These are phyloP conservation scores for Rugalucina vietnamica DNA, from an alignment of 2,888 invertebrate genomes.

Conservation along the genomic window DNA sequence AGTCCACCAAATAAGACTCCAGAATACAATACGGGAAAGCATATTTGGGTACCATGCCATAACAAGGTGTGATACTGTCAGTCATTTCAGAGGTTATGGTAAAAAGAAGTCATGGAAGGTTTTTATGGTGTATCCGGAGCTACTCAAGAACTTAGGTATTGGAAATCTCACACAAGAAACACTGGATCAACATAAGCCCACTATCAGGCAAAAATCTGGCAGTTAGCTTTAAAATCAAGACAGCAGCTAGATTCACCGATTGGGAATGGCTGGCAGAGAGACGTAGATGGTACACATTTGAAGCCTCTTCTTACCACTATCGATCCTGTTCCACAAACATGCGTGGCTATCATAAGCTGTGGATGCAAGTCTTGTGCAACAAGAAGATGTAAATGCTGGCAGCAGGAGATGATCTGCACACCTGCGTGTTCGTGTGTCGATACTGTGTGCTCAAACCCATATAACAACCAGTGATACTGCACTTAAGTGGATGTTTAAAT, in stretches of 20 bases:
- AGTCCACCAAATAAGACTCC: background rate
- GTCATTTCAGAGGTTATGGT: background rate
- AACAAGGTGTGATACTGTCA: background rate
- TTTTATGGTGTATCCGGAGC: background rate
- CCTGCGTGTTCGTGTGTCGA: background rate
- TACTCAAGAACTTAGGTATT: background rate
- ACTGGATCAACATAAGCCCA: too few species aligned
- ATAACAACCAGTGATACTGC: background rate
- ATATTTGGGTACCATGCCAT: background rate
- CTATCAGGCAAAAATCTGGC: background rate
- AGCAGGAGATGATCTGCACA: background rate
- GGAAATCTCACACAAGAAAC: background rate
- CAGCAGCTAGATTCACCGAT: background rate
- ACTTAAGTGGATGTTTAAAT: background rate
- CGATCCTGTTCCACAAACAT: background rate
- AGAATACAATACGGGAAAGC: background rate
- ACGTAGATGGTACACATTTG: background rate
- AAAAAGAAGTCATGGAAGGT: conserved; percentile 4
- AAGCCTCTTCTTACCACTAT: background rate
- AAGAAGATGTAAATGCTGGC: background rate
- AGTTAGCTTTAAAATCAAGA: background rate
- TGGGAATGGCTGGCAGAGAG: background rate
- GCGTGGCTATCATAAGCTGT: background rate
- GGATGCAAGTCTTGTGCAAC: background rate
- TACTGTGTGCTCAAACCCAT: background rate